Evolutionary conservation across 30 jellyfish, hydroid and myxozoan genomes (phyloP).

Genomic region (Aurelia sp.): DNA sequence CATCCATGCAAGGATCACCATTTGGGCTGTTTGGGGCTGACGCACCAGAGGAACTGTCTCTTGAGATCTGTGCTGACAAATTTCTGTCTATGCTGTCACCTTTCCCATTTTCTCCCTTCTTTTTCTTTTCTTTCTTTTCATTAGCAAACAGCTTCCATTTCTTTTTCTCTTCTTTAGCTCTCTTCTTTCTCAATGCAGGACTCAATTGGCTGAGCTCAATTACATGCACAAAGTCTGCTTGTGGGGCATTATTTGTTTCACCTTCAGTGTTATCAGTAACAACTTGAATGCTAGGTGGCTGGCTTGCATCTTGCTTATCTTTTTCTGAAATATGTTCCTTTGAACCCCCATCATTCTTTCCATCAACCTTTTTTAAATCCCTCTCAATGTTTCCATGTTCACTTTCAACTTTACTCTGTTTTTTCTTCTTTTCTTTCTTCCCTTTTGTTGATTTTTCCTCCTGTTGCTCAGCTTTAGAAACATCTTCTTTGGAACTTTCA

Average conservation of each 20-base stretch:
- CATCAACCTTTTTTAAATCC: background rate
- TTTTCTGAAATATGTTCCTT: background rate
- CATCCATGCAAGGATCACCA: conserved; percentile 22
- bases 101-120: conserved; percentile 25
- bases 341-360: background rate
- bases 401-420: too few species aligned
- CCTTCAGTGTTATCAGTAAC: too few species aligned
- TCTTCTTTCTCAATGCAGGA: conserved; percentile 7
- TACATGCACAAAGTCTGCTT: too few species aligned
- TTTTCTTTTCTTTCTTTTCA: conserved; percentile 50
- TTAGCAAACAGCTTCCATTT: conserved; percentile 31
- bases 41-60: background rate
- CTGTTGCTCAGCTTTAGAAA: too few species aligned
- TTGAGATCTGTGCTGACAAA: too few species aligned
- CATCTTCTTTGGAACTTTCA: too few species aligned
- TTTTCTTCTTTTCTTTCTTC: too few species aligned
- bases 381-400: background rate
- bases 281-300: too few species aligned
- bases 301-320: background rate
- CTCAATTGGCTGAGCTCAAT: too few species aligned
- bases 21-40: conserved; percentile 63
- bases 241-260: too few species aligned
- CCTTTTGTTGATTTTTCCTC: too few species aligned
- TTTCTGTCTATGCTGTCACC: conserved; percentile 15
- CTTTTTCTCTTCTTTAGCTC: conserved; percentile 43